Evolutionary conservation across 1,140 invertebrate species (phyloP).

Genomic region (Phenacoccus solenopsis): DNA sequence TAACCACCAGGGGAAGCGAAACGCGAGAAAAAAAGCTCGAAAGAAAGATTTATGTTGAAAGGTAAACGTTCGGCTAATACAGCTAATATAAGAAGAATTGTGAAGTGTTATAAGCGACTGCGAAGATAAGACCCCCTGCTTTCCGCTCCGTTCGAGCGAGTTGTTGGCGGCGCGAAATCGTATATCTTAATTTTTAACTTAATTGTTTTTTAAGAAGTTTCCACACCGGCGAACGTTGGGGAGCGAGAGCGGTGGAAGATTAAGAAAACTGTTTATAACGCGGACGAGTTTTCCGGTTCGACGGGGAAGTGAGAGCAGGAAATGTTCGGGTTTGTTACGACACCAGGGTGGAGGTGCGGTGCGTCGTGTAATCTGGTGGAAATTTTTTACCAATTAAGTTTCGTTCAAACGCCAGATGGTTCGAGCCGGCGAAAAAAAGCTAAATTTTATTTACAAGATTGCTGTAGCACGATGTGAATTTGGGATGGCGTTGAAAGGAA

Average conservation of each 20-base stretch:
- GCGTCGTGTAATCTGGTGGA: background rate
- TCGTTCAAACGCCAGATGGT: background rate
- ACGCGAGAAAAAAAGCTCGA: background rate
- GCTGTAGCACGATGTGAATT: no score
- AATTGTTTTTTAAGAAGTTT: background rate
- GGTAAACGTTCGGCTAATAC: background rate
- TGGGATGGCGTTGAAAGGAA: no score
- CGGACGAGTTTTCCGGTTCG: background rate
- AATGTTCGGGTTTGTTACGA: background rate
- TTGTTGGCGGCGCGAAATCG: background rate
- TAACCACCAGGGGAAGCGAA: background rate
- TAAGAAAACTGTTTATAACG: background rate
- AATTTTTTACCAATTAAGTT: conserved; percentile 3
- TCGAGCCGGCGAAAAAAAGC: background rate
- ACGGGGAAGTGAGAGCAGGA: no score
- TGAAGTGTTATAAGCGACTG: background rate
- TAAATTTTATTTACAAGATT: conserved; percentile 4
- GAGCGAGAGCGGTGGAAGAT: background rate
- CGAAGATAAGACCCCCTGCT: background rate
- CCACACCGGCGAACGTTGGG: background rate
- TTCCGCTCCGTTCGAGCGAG: background rate
- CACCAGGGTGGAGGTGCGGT: background rate
- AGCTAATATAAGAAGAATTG: background rate
- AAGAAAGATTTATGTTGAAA: background rate
- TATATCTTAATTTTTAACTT: conserved; percentile 4